Evolutionary conservation across 2,113 vertebrate genomes (phyloP).

Genomic region (Marmota monax): DNA sequence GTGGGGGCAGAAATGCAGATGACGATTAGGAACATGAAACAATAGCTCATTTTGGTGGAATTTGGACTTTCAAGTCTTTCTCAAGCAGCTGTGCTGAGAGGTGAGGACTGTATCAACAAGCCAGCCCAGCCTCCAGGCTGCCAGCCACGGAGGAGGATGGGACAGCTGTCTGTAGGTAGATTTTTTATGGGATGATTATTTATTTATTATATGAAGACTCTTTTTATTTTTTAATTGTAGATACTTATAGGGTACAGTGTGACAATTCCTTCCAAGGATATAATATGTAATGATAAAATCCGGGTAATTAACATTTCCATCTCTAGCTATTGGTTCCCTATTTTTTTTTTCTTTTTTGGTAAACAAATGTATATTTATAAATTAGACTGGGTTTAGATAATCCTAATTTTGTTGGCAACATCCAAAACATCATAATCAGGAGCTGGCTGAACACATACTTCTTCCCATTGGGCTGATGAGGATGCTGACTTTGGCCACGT

Average conservation of each 20-base stretch:
- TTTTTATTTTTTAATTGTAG: neutral
- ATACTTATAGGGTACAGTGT: neutral
- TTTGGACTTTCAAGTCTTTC: constrained; percentile 59
- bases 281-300: neutral
- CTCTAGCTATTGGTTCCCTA: neutral
- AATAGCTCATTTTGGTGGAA: constrained; percentile 20
- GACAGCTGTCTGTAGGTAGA: neutral
- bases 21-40: neutral
- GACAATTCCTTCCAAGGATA: neutral
- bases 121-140: neutral
- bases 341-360: neutral
- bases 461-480: neutral
- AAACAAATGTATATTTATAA: neutral
- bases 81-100: neutral
- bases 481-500: neutral
- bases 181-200: neutral
- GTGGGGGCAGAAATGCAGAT: neutral
- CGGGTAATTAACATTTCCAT: neutral
- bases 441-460: rapidly evolving
- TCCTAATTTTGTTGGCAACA: neutral
- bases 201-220: neutral
- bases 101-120: neutral
- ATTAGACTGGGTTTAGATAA: neutral
- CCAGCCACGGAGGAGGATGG: neutral
- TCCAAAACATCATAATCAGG: too few species aligned